Percentiles rank a stretch among this genome's conserved stretches.
Conservation (phyloP, 2,888 invertebrate genomes). For the Yponomeuta cagnagella region DNA sequence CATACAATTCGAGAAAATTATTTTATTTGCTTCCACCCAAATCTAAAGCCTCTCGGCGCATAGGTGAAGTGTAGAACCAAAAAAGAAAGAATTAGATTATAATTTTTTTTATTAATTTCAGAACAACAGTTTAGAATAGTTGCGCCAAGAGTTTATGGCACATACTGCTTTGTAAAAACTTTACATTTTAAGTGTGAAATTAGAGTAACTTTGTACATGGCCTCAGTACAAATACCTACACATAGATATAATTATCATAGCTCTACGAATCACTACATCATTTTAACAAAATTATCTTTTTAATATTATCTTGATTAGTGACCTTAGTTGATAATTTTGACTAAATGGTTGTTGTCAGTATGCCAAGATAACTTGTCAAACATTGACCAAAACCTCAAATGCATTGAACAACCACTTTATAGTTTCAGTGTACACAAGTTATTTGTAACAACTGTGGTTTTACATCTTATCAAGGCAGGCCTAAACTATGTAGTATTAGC, state of each 20-base stretch:
- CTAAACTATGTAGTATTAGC: too few species aligned
- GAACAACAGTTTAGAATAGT: constrained; percentile 60
- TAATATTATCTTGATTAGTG: constrained; percentile 21
- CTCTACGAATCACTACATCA: background rate
- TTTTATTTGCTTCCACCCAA: too few species aligned
- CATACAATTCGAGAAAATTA: too few species aligned
- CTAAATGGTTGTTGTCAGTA: background rate
- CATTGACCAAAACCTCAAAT: background rate
- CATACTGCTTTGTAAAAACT: constrained; percentile 58
- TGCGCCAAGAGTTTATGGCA: constrained; percentile 58
- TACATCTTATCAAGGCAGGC: background rate
- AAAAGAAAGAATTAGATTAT: background rate
- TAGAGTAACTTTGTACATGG: constrained; percentile 44
- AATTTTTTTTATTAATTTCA: constrained; percentile 46
- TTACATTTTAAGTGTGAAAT: constrained; percentile 34
- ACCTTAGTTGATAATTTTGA: background rate
- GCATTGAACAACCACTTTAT: background rate
- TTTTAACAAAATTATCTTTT: constrained; percentile 17
- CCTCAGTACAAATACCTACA: constrained; percentile 35
- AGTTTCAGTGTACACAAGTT: background rate
- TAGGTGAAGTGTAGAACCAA: background rate
- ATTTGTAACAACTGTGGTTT: background rate
- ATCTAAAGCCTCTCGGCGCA: too few species aligned
- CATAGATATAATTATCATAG: background rate
- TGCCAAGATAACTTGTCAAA: background rate